Base-by-base conservation (phyloP, 2,797 vertebrate genomes). In the Catharus ustulatus region DNA sequence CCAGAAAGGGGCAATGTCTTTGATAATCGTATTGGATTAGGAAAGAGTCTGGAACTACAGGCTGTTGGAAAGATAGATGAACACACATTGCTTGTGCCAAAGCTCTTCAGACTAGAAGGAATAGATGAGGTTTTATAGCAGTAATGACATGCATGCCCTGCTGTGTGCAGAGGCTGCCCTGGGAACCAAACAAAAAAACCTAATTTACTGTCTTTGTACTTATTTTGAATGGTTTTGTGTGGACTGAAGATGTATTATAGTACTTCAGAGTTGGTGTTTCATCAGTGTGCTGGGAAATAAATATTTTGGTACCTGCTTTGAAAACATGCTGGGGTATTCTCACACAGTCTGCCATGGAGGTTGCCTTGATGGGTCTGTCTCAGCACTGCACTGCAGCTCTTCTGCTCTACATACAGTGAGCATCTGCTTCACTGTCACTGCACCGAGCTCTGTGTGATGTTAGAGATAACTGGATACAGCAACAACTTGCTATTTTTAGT, bases 131-230 rank as follows among this genome's bases (percentile, higher is more conserved):
- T 87, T 88, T 86, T 59, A n/a, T 11, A 77, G 34, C 42, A 38
- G 49, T 92, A 93, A 92, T 81, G 69, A 84, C 74, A 89, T 93
- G 92, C 86, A 77, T 93, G 73, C 90, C 69, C 62, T 54, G 32
- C 84, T 84, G 43, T 48, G 55, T 90, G 71, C 40, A 48, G 67
- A 73, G 77, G 46, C 78, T 93, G 71, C 92, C 92, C 46, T 84
- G 92, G 92, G 92, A 95, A 92, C 90, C 59, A 78, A 67, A 72
- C 66, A 81, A 83, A 68, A 83, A 36, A 38, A 3, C 24, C 55
- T 82, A 24, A 89, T 92, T 95, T 93, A 89, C 57, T 76, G 24
- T 68, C 74, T 93, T 92, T 90, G 55, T 89, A 14, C 63, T 92
- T 62, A 34, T 0, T 89, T 89, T 92, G 89, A 94, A 87, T 89